Conservation (phyloP, 2,888 invertebrate species). For the Lordiphosa andalusiaca region DNA sequence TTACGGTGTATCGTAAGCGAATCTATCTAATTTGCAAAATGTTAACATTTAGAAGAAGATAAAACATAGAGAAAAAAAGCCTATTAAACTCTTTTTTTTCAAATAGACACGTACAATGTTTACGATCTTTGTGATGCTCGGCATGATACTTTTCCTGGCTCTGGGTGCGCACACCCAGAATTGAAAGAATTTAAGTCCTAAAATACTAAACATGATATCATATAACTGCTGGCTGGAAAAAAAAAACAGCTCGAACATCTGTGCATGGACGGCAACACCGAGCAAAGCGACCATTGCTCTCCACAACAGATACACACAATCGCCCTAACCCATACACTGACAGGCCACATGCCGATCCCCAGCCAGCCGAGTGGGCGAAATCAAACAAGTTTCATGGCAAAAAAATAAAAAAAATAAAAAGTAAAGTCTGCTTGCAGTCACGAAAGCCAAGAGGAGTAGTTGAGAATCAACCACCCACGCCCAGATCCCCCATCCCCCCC, state of each 20-base stretch:
- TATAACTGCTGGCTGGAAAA: conserved; percentile 12
- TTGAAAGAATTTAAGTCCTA: too few species aligned
- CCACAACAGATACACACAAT: conserved; percentile 19
- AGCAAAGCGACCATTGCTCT: conserved; percentile 50
- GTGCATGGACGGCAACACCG: conserved; percentile 16
- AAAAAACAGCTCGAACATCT: conserved; percentile 73
- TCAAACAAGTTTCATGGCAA: conserved; percentile 58
- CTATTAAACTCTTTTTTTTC: conserved; percentile 31
- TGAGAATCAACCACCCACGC: conserved; percentile 8
- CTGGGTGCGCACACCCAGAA: too few species aligned
- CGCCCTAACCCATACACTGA: conserved; percentile 14
- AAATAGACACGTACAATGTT: conserved; percentile 9
- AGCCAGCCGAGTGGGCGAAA: conserved; percentile 36
- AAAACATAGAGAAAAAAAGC: conserved; percentile 15
- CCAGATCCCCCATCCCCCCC: neutral
- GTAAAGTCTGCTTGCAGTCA: conserved; percentile 44
- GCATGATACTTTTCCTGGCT: too few species aligned
- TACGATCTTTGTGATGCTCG: too few species aligned
- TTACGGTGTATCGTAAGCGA: conserved; percentile 30
- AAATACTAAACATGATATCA: neutral
- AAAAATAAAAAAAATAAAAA: conserved; percentile 13
- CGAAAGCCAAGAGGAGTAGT: conserved; percentile 31
- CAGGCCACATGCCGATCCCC: conserved; percentile 19
- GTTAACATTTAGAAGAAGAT: conserved; percentile 33
- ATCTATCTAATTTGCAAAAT: conserved; percentile 32